Base-by-base conservation (phyloP, 1,140 invertebrate species). In the Theocolax elegans region DNA sequence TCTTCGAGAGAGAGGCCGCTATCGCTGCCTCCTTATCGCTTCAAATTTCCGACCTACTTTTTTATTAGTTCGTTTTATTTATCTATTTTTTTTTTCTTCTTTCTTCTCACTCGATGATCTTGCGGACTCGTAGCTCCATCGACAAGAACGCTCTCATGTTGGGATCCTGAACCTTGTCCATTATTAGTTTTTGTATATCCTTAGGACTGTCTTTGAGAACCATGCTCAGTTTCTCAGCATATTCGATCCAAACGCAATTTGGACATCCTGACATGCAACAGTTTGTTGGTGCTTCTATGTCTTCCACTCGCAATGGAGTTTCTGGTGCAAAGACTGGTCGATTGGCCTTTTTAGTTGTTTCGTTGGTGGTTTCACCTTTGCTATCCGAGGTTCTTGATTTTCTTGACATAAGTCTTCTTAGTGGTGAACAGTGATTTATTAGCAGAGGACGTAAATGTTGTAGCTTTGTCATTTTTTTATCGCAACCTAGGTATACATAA, bases 201-300 rank as follows among this genome's bases (percentile, higher is more conserved):
- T 91, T 88, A 7, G 89, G 89, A 17, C 90, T 91, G 72, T 91
- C 87, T 60, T 89, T 84, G 74, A 94, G 91, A 54, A 91, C 87
- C 49, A 90, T 85, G 15, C 88, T 89, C 17, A 98, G 74, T 67
- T 93, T 90, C 76, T 97, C 92, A 0, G 95, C 96, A 87, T 97
- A 98, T 35, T 93, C 88, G 46, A 98, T 91, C 92, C 95, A 99
- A 15, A 98, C 96, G 84, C 97, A 99, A 80, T 98, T 97, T 1
- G 91, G 87, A 87, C 97, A 98, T 1, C 96, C 96, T 3, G 94
- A 95, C 90, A 94, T 94, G 75, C 97, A 99, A 82, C 97, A 99
- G 38, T 87, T 92, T 2, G 91, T 94, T 1, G 95, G 95, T 72
- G 89, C 88, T 60, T 23, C n/a, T 2, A 71, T 42, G 15, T 66